These are phyloP conservation scores for Lepidurus packardi DNA, from an alignment of 1,140 invertebrate species.

Conservation along the genomic window DNA sequence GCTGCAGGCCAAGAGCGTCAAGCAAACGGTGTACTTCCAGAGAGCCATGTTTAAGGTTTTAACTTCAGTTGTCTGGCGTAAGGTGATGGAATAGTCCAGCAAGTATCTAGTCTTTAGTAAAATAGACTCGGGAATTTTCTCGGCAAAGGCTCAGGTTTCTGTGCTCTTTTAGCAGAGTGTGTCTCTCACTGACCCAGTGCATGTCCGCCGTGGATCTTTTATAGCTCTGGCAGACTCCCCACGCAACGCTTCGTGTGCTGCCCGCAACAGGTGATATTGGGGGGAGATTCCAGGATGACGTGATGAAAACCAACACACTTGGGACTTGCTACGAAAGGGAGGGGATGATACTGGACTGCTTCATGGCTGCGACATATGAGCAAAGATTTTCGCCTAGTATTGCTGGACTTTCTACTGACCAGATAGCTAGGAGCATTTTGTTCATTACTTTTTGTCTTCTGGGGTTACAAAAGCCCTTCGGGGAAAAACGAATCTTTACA, in stretches of 20 bases:
- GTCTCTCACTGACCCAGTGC: not conserved
- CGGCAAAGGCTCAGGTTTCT: not conserved
- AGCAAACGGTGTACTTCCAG: not conserved
- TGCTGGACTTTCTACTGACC: not conserved
- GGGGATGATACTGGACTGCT: conserved; percentile 1
- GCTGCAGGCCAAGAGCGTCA: not conserved
- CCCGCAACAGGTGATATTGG: conserved; percentile 8
- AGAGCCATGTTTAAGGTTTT: not conserved
- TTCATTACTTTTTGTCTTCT: too few relatives aligned
- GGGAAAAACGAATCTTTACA: too few relatives aligned
- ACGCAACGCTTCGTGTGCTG: conserved; percentile 4
- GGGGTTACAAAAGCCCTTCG: too few relatives aligned
- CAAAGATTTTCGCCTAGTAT: not conserved
- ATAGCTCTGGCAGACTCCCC: not conserved
- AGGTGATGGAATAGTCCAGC: not conserved
- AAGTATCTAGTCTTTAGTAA: not conserved
- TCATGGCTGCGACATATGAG: conserved; percentile 2
- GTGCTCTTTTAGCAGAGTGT: not conserved
- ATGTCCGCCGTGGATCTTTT: not conserved
- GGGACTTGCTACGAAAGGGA: not conserved
- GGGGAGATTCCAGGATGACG: conserved; percentile 4
- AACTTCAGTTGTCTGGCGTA: not conserved
- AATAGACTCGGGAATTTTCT: not conserved
- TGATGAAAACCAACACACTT: conserved; percentile 15
- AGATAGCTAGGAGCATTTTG: not conserved